Evolutionary conservation across 2,888 invertebrate species (phyloP), one percentile per base, ranked within the genome.

Genomic region (Folsomia manolachei): DNA sequence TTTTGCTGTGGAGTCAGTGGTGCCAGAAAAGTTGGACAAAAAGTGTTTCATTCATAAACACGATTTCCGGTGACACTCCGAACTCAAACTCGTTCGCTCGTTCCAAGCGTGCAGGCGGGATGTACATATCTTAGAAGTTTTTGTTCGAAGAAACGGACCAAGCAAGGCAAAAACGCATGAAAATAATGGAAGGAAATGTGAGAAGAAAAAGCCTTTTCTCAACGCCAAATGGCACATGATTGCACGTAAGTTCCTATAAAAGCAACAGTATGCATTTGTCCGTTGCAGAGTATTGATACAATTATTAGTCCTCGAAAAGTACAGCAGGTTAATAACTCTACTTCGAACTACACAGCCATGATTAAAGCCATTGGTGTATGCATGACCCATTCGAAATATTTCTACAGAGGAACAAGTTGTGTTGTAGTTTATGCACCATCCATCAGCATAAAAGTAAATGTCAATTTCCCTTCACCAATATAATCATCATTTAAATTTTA

Each of bases 41-140:
- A 78, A 76, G 77, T 69, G 76, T 80, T 80, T 80, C 80, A 80
- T 80, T 80, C 80, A 80, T 78, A 78, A 80, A 80, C 80, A 80
- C 80, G 80, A 80, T 79, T 80, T 80, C 80, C 80, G 80, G 80
- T 76, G 75, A 71, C 71, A 75, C 68, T 39, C 39, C 39, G 14
- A 39, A 39, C 39, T 39, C 39, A 14, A 39, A 39, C n/a, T n/a
- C n/a, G n/a, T n/a, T n/a, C n/a, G n/a, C n/a, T 4, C 39, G 39
- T 39, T 39, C 39, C 39, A 39, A 39, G 66, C 65, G 24, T 23
- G 18, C 63, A 60, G 60, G 7, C 60, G 63, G 63, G 63, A 63
- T 63, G 23, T 14, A 39, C 39, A 39, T 14, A 39, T 39, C 39
- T 39, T 14, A 39, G 39, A 4, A 63, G 63, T 63, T 63, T 63